These are phyloP conservation scores for Pectinophora gossypiella DNA, from an alignment of 1,140 invertebrate species.

Conservation along the genomic window DNA sequence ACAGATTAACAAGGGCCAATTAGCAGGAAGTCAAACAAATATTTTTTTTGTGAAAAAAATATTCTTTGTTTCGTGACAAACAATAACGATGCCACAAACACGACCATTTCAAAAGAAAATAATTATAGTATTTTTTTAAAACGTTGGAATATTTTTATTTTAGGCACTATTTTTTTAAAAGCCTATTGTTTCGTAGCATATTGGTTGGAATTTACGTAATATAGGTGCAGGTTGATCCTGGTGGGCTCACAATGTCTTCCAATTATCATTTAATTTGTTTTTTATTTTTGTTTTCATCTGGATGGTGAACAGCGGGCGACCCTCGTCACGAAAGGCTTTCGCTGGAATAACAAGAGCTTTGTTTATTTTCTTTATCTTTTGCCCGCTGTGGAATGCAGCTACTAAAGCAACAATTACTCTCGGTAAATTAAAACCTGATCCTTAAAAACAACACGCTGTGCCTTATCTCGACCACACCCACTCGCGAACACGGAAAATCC, in stretches of 20 bases:
- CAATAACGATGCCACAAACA: background rate
- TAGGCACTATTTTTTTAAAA: too few species aligned
- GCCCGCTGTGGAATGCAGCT: slow-evolving; percentile 29
- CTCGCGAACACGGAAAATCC: background rate
- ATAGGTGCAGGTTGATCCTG: too few species aligned
- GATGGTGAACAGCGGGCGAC: slow-evolving; percentile 43
- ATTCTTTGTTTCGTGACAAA: background rate
- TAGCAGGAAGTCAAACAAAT: background rate
- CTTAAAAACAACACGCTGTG: slow-evolving; percentile 23
- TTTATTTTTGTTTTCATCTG: slow-evolving; percentile 51
- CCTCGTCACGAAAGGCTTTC: slow-evolving; percentile 45
- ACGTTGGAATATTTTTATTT: too few species aligned
- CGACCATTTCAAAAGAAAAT: background rate
- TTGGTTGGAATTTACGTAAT: too few species aligned
- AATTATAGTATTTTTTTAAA: too few species aligned
- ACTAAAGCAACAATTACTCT: slow-evolving; percentile 42
- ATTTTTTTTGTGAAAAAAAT: background rate
- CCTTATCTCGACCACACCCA: slow-evolving; percentile 19
- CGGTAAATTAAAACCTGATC: slow-evolving; percentile 40
- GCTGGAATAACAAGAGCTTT: slow-evolving; percentile 37
- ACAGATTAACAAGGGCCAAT: background rate
- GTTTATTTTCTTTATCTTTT: slow-evolving; percentile 47
- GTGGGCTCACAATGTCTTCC: slow-evolving; percentile 32
- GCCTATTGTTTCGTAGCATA: too few species aligned
- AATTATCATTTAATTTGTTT: slow-evolving; percentile 61